These are phyloP conservation scores for Lepidothrix coronata DNA, from an alignment of 2,113 vertebrate species.

Conservation along the genomic window DNA sequence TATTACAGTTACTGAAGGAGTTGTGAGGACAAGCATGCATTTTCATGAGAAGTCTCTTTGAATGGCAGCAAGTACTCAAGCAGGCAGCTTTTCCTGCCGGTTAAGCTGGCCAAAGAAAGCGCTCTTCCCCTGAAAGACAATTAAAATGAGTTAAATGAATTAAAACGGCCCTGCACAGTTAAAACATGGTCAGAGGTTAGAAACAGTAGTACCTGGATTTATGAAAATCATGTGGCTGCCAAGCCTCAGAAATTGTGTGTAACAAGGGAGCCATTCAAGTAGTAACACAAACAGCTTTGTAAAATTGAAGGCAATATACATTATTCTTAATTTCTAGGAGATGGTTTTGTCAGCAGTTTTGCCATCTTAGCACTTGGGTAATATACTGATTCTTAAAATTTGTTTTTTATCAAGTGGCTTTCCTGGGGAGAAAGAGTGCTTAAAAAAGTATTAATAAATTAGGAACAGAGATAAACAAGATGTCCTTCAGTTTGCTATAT, in stretches of 20 bases:
- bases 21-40: slow-evolving; percentile 81
- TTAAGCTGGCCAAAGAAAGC: slow-evolving; percentile 68
- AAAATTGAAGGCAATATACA: slow-evolving; percentile 71
- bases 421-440: not conserved
- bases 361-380: slow-evolving; percentile 39
- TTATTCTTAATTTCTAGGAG: slow-evolving; percentile 71
- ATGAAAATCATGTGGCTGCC: slow-evolving; percentile 65
- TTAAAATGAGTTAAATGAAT: slow-evolving; percentile 79
- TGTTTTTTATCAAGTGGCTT: slow-evolving; percentile 7
- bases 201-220: slow-evolving; percentile 70
- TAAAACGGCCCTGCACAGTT: slow-evolving; percentile 62
- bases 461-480: not conserved
- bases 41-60: slow-evolving; percentile 82
- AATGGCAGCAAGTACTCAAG: slow-evolving; percentile 82
- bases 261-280: slow-evolving; percentile 69
- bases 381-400: slow-evolving; percentile 7
- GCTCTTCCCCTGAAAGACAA: slow-evolving; percentile 69
- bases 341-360: slow-evolving; percentile 62
- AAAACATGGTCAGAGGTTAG: slow-evolving; percentile 73
- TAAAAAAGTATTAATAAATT: not conserved
- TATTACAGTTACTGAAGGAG: slow-evolving; percentile 89
- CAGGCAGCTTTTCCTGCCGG: slow-evolving; percentile 79
- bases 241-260: slow-evolving; percentile 68
- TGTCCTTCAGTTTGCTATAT: not conserved
- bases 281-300: slow-evolving; percentile 67